phyloP scores from a whole-genome alignment of 2,113 vertebrate genomes.

The Hoplias malabaricus region DNA sequence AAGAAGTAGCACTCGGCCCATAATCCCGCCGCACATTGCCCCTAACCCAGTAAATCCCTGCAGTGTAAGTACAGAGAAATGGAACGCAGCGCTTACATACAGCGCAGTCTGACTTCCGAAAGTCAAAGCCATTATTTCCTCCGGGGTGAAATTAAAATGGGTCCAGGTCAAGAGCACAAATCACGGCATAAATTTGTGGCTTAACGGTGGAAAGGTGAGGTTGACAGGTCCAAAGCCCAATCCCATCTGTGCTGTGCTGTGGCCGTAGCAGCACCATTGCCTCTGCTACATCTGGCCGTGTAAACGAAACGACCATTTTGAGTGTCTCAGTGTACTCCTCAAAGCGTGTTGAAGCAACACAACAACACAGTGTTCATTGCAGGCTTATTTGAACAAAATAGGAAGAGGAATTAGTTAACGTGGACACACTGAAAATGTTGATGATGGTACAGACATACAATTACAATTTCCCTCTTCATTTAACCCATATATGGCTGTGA shows the following conservation, averaged over 20 bases:
- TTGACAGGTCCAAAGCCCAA: neutral
- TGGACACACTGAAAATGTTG: too few species aligned
- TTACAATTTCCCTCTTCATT: too few species aligned
- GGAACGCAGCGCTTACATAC: neutral
- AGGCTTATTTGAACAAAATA: too few species aligned
- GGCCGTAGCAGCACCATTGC: neutral
- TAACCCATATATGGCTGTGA: too few species aligned
- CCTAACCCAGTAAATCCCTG: conserved; percentile 1
- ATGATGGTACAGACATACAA: too few species aligned
- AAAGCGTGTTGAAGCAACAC: neutral
- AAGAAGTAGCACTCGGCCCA: neutral
- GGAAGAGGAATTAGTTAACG: too few species aligned
- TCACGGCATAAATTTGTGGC: neutral
- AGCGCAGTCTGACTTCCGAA: neutral
- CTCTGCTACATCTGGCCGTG: neutral
- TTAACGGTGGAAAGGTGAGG: neutral
- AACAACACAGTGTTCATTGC: too few species aligned
- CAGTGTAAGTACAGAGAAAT: neutral
- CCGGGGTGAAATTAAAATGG: neutral
- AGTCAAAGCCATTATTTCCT: neutral
- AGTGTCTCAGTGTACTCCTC: neutral
- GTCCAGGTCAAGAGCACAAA: neutral
- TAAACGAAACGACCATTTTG: neutral
- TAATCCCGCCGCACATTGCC: conserved; percentile 1
- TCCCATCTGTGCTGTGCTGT: neutral